A percentile compares a stretch with the other conserved stretches of the same genome.
Evolutionary conservation across 2,797 vertebrate genomes (phyloP).

Genomic region (Chelon auratus): DNA sequence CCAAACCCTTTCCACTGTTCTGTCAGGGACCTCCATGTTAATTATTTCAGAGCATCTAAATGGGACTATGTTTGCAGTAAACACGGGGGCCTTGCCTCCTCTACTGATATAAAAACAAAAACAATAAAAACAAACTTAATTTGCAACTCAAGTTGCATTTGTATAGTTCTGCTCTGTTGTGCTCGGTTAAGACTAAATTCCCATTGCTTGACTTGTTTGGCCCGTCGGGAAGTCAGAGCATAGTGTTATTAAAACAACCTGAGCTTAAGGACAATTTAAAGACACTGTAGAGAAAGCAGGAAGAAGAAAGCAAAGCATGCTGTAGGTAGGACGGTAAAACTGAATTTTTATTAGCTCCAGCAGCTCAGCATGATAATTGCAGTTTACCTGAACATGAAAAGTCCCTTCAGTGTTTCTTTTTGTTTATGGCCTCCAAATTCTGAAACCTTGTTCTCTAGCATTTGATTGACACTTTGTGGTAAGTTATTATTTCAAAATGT

Average conservation of each 20-base stretch:
- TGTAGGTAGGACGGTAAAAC: constrained; percentile 21
- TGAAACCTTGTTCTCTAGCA: background rate
- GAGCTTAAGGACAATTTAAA: constrained; percentile 25
- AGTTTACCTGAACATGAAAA: constrained; percentile 31
- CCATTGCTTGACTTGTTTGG: constrained; percentile 26
- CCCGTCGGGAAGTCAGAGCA: constrained; percentile 34
- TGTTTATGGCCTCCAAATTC: constrained; percentile 10
- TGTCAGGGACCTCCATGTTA: background rate
- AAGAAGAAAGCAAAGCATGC: constrained; percentile 25
- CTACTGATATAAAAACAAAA: no score
- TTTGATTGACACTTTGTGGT: background rate
- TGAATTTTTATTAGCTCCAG: constrained; percentile 15
- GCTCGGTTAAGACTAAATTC: constrained; percentile 7
- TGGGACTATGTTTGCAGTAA: background rate
- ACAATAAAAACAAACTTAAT: no score
- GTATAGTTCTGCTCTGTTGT: constrained; percentile 15
- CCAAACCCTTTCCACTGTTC: background rate
- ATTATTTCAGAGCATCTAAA: background rate
- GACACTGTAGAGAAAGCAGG: constrained; percentile 9
- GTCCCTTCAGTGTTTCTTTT: constrained; percentile 2
- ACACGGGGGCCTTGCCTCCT: background rate
- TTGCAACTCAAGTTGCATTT: constrained; percentile 14
- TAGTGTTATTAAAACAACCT: constrained; percentile 47
- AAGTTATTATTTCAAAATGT: no score
- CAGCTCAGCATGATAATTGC: constrained; percentile 26